A percentile compares a stretch with the other conserved stretches of the same genome.
Conservation (phyloP, 2,888 invertebrate genomes). For the Lasius fuliginosus region DNA sequence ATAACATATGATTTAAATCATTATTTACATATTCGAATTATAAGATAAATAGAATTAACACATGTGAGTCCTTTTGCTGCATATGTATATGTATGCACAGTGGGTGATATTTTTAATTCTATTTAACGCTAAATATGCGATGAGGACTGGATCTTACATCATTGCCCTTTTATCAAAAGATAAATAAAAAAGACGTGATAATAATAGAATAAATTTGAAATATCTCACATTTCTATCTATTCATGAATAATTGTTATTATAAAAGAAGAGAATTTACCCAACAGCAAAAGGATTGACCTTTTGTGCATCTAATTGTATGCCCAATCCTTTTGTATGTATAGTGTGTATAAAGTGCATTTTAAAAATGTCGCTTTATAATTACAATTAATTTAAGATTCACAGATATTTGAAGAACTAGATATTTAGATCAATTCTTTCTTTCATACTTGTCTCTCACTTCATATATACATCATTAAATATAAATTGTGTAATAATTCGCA, state of each 20-base stretch:
- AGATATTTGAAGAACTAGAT: conserved; percentile 36
- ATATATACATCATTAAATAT: background rate
- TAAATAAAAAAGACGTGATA: conserved; percentile 57
- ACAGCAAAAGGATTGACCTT: conserved; percentile 15
- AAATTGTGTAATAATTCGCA: background rate
- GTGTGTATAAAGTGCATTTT: conserved; percentile 51
- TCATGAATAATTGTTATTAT: background rate
- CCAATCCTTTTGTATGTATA: conserved; percentile 56
- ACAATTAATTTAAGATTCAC: conserved; percentile 52
- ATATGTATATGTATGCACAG: background rate
- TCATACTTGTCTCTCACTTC: background rate
- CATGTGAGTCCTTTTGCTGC: conserved; percentile 35
- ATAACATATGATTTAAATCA: background rate
- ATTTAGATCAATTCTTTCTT: background rate
- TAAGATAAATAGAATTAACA: conserved; percentile 22
- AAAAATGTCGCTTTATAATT: conserved; percentile 36
- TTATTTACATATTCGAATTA: background rate
- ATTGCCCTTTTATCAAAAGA: conserved; percentile 34
- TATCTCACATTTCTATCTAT: conserved; percentile 58
- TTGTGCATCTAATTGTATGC: conserved; percentile 57
- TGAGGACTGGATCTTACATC: conserved; percentile 29
- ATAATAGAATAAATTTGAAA: conserved; percentile 7
- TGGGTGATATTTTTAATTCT: conserved; percentile 21
- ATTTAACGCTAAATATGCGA: conserved; percentile 24
- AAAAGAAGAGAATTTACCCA: background rate